Conservation (phyloP, 2,797 vertebrate species). For the Ictinia mississippiensis region DNA sequence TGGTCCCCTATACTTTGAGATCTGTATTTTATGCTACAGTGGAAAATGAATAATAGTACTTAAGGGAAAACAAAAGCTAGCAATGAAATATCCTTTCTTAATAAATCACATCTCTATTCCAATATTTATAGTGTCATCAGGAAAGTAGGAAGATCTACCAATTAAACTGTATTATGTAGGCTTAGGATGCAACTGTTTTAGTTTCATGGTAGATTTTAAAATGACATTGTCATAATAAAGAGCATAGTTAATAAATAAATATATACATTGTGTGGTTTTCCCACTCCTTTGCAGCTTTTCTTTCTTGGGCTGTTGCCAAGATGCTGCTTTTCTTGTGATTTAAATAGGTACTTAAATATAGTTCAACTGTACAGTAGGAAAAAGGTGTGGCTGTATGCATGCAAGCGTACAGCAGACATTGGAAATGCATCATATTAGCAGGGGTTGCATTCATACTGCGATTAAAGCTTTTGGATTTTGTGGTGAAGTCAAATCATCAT, state of each 20-base stretch:
- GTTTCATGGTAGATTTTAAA: background rate
- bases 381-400: background rate
- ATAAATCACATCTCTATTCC: background rate
- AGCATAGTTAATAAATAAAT: background rate
- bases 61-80: background rate
- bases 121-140: background rate
- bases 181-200: background rate
- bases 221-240: background rate
- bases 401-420: background rate
- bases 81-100: background rate
- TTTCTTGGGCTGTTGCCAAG: background rate
- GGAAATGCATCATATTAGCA: background rate
- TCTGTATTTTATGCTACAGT: background rate
- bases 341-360: background rate
- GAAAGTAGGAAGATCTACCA: background rate
- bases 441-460: rapidly evolving
- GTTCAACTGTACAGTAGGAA: background rate
- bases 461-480: background rate
- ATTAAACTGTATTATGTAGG: background rate
- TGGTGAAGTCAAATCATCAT: background rate
- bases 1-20: background rate
- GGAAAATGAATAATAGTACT: background rate
- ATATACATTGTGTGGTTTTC: background rate
- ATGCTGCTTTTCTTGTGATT: background rate
- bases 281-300: background rate